Evolutionary conservation across 2,888 invertebrate species (phyloP).

Genomic region (Cerastis rubricosa): DNA sequence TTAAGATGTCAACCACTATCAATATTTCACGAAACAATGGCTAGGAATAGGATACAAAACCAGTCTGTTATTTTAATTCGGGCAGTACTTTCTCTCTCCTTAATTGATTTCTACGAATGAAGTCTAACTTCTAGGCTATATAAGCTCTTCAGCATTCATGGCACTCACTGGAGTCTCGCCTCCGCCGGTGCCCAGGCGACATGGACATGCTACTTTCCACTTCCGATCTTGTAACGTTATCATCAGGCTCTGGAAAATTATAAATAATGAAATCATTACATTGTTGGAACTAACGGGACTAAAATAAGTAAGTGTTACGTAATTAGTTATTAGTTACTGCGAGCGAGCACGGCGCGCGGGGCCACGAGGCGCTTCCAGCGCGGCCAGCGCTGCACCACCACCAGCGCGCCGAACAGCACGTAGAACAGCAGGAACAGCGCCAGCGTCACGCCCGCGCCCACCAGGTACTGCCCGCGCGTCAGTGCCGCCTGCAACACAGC

Average conservation of each 20-base stretch:
- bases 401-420: conserved; percentile 78
- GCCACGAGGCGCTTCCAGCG: conserved; percentile 73
- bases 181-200: conserved; percentile 63
- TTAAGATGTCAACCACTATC: not conserved
- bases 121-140: not conserved
- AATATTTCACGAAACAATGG: not conserved
- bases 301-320: not conserved
- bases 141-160: not conserved
- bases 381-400: conserved; percentile 83
- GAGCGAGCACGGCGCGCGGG: conserved; percentile 79
- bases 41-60: not conserved
- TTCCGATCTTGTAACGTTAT: conserved; percentile 52
- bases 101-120: not conserved
- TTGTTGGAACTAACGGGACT: not conserved
- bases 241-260: conserved; percentile 49
- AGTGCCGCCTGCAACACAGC: conserved; percentile 76
- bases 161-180: conserved; percentile 76
- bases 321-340: conserved; percentile 51
- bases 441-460: conserved; percentile 75
- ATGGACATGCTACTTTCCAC: conserved; percentile 53
- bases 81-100: not conserved
- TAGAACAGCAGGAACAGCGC: conserved; percentile 81
- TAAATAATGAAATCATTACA: not conserved
- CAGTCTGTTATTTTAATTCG: not conserved
- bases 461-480: conserved; percentile 78